phyloP scores from a whole-genome alignment of 53 echinoderm and acorn worm species.

The Temnopleurus reevesii region DNA sequence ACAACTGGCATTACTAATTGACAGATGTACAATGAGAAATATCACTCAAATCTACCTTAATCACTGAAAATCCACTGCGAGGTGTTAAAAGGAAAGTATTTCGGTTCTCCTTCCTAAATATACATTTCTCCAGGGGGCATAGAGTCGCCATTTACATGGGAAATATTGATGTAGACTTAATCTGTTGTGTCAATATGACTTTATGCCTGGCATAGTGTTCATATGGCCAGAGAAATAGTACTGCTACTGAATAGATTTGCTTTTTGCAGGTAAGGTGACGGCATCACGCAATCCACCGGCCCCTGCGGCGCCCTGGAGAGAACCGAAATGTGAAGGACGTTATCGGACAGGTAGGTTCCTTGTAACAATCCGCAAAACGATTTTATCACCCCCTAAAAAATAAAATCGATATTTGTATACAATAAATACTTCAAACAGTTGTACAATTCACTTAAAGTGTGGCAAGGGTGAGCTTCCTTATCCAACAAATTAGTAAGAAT shows the following conservation, averaged over 20 bases:
- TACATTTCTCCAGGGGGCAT: conserved; percentile 13
- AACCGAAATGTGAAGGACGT: not conserved
- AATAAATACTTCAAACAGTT: no score
- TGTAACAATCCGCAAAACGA: no score
- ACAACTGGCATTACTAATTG: not conserved
- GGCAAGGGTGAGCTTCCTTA: no score
- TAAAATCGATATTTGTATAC: no score
- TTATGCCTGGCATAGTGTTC: not conserved
- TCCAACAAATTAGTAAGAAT: no score
- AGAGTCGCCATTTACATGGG: not conserved
- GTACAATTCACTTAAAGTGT: no score
- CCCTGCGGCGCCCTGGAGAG: not conserved
- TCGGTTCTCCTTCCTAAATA: not conserved
- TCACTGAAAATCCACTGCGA: not conserved
- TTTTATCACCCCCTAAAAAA: no score
- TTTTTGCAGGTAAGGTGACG: not conserved
- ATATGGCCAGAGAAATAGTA: not conserved
- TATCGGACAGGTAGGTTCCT: not conserved
- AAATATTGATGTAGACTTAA: conserved; percentile 40
- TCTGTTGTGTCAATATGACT: conserved; percentile 22
- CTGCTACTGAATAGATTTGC: not conserved
- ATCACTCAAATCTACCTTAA: not conserved
- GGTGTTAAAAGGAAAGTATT: not conserved
- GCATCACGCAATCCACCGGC: not conserved
- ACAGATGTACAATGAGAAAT: conserved; percentile 2